Conservation (phyloP, 1,140 invertebrate genomes). For the Heliconius eleuchia region DNA sequence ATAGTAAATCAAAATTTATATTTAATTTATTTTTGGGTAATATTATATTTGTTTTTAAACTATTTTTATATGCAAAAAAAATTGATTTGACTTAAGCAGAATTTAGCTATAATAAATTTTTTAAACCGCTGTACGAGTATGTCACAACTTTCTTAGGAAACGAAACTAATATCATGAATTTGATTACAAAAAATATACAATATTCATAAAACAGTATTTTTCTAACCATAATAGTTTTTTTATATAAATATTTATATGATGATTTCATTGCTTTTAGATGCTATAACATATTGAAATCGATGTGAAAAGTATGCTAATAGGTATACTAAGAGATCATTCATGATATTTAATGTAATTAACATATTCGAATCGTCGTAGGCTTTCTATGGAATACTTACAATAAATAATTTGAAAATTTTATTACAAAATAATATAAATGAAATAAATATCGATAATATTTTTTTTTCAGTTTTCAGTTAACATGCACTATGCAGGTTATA, state of each 20-base stretch:
- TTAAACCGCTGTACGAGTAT: neutral
- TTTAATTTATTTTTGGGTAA: too few relatives aligned
- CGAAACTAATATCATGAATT: neutral
- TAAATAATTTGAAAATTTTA: too few relatives aligned
- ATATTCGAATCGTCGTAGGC: neutral
- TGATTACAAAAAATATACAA: too few relatives aligned
- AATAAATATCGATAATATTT: too few relatives aligned
- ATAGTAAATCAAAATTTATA: too few relatives aligned
- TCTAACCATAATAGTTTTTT: neutral
- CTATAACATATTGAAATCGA: conserved; percentile 1
- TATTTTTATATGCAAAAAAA: too few relatives aligned
- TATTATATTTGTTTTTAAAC: too few relatives aligned
- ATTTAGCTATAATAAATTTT: too few relatives aligned
- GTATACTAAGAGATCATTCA: neutral
- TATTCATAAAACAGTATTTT: neutral
- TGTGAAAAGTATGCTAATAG: conserved; percentile 1
- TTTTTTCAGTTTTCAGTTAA: too few relatives aligned
- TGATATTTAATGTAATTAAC: neutral
- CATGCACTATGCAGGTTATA: too few relatives aligned
- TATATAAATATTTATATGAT: conserved; percentile 16
- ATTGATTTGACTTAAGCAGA: too few relatives aligned
- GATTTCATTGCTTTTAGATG: neutral
- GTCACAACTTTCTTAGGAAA: conserved; percentile 31
- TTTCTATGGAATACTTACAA: neutral
- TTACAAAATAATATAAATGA: too few relatives aligned